phyloP scores from a whole-genome alignment of 2,797 vertebrate species.

The Muraenolepis orangiensis region DNA sequence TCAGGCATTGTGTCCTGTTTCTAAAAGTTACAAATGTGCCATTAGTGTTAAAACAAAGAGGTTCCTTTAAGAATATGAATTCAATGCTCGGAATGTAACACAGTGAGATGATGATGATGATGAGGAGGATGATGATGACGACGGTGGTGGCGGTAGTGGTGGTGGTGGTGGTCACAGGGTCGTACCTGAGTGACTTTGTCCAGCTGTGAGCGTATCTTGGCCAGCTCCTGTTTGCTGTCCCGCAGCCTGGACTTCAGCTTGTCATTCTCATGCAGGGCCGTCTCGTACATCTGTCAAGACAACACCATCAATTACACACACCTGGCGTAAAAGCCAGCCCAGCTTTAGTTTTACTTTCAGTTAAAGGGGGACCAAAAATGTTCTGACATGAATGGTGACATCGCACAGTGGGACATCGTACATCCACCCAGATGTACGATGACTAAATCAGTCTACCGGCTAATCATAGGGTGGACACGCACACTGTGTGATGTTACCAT shows the following conservation, averaged over 20 bases:
- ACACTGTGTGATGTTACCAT: too few relatives aligned
- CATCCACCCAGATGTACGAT: too few relatives aligned
- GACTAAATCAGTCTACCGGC: too few relatives aligned
- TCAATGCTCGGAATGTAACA: neutral
- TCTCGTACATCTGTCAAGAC: slow-evolving; percentile 83
- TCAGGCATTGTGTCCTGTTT: slow-evolving; percentile 90
- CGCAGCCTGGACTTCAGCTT: slow-evolving; percentile 89
- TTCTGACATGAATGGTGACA: too few relatives aligned
- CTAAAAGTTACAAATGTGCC: slow-evolving; percentile 62
- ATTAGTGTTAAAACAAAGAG: slow-evolving; percentile 25
- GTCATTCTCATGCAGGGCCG: slow-evolving; percentile 89
- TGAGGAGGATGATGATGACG: too few relatives aligned
- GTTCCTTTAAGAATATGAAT: neutral
- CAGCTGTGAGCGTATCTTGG: slow-evolving; percentile 84
- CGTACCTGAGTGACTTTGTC: slow-evolving; percentile 88
- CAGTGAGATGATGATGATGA: neutral
- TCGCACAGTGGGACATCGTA: too few relatives aligned
- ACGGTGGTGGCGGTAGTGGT: neutral
- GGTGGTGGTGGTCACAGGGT: too few relatives aligned
- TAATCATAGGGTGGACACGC: too few relatives aligned
- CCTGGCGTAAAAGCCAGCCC: too few relatives aligned
- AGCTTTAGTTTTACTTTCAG: neutral
- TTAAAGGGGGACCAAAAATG: too few relatives aligned
- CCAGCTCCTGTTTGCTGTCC: slow-evolving; percentile 88
- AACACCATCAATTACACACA: neutral